Evolutionary conservation across 2,888 invertebrate species (phyloP), one percentile per base, ranked within the genome.

Genomic region (Eilema griseolum): DNA sequence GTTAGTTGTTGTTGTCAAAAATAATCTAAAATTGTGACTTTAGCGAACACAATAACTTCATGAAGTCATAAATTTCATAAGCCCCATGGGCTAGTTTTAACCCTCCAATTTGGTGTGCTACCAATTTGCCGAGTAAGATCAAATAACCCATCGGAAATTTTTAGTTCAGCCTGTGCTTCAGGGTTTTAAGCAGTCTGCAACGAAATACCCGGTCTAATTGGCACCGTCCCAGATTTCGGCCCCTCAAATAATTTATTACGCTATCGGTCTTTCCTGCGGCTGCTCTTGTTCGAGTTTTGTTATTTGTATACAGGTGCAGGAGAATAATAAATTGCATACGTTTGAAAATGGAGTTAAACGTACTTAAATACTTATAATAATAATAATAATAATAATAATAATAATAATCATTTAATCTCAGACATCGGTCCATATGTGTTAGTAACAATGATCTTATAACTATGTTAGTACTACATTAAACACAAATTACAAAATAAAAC

Each of bases 141-240:
- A 24, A 41, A 62, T 37, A 24, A 37, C 8, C 24, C 24, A 41
- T 41, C 24, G 24, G 20, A 61, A 31, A 61, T 11, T 11, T 41
- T 62, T 62, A 41, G 20, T 62, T 26, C 24, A 26, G 24, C 26
- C 41, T 26, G 16, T 72, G 74, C 77, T 81, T 82, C 71, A 79
- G 77, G 80, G 77, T 73, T 78, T 81, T 85, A 79, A 83, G 75
- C 76, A 78, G 79, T 83, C 76, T 77, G 81, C 75, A 82, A 77
- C 83, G 78, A 78, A 83, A 81, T 80, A 83, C 81, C 82, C 79
- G 80, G 75, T 78, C 83, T 89, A 89, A 89, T 89, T 89, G 89
- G 88, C 85, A 73, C 75, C 83, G 86, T 78, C 82, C 88, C 84
- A 85, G 84, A 85, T 85, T 85, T 78, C 76, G 71, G 71, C 67